Evolutionary conservation across 1,140 invertebrate species (phyloP), one percentile per base, ranked within the genome.

Genomic region (Cotesia typhae): DNA sequence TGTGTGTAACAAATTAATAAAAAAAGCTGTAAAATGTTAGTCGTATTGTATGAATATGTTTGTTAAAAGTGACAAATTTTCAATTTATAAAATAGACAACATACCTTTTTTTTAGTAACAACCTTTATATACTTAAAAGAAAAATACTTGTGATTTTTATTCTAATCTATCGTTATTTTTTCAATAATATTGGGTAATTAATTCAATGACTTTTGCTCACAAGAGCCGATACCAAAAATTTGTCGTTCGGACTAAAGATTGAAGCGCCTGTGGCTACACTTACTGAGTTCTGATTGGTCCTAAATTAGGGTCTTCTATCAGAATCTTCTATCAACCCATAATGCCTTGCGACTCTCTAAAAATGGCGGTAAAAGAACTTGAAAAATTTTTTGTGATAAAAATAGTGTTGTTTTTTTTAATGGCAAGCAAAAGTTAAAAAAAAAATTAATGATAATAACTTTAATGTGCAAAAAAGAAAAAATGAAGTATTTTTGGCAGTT

Each of bases 301-400:
- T 28, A 38, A 68, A 67, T 76, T 77, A 86, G 83, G 83, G 83
- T 86, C 86, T 87, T 87, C 86, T 87, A 85, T 80, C 86, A 88
- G 82, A 75, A 81, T 82, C 85, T 84, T 88, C 85, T 87, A 84
- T 84, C 83, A 73, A 36, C 74, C 82, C 80, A 71, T 38, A 77
- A 79, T 87, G 79, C 84, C 59, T 69, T 75, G 81, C 81, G 70
- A 20, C 67, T 9, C 4, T 5, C 5, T 41, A 9, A 41, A 41
- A 41, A 41, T 41, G 38, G 38, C 38, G 38, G 38, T 5, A 7
- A 41, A 41, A 41, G 38, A 41, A 41, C 38, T 41, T 41, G 5
- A 41, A 41, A 4, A 0, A 7, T 2, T 41, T 41, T 41, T 41
- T 5, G 2, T 41, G 17, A 17, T 17, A 17, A 17, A 17, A 17